These are phyloP conservation scores for Phrynocephalus versicolor DNA, from an alignment of 2,113 vertebrate genomes.

Conservation along the genomic window DNA sequence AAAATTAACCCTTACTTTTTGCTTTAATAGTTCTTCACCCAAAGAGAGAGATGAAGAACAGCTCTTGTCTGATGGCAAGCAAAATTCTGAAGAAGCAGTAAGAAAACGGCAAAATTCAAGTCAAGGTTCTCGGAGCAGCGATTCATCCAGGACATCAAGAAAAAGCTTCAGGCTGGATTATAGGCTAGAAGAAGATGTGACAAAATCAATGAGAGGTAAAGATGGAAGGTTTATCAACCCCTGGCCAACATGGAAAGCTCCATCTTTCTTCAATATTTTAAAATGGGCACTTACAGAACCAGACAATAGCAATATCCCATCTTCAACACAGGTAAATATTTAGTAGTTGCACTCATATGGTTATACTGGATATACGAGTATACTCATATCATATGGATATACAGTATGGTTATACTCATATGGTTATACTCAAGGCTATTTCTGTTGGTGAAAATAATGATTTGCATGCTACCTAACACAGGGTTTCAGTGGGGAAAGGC, in stretches of 20 bases:
- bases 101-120: slow-evolving; percentile 67
- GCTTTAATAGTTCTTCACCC: slow-evolving; percentile 54
- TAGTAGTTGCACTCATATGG: neutral
- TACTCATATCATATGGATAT: too few relatives aligned
- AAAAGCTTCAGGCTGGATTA: slow-evolving; percentile 85
- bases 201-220: slow-evolving; percentile 80
- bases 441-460: neutral
- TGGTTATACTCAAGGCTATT: neutral
- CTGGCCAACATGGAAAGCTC: slow-evolving; percentile 82
- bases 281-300: slow-evolving; percentile 82
- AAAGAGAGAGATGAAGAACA: slow-evolving; percentile 73
- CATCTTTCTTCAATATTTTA: slow-evolving; percentile 66
- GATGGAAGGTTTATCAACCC: slow-evolving; percentile 85
- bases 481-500: too few relatives aligned
- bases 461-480: too few relatives aligned
- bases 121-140: slow-evolving; percentile 65
- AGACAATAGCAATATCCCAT: slow-evolving; percentile 81
- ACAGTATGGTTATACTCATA: too few relatives aligned
- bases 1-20: slow-evolving; percentile 38
- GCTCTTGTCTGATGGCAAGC: slow-evolving; percentile 42
- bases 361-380: neutral
- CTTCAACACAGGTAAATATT: slow-evolving; percentile 79
- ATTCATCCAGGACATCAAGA: slow-evolving; percentile 75
- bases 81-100: slow-evolving; percentile 72
- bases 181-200: slow-evolving; percentile 84